Conservation (phyloP, 2,113 vertebrate genomes). For the Epinephelus moara region DNA sequence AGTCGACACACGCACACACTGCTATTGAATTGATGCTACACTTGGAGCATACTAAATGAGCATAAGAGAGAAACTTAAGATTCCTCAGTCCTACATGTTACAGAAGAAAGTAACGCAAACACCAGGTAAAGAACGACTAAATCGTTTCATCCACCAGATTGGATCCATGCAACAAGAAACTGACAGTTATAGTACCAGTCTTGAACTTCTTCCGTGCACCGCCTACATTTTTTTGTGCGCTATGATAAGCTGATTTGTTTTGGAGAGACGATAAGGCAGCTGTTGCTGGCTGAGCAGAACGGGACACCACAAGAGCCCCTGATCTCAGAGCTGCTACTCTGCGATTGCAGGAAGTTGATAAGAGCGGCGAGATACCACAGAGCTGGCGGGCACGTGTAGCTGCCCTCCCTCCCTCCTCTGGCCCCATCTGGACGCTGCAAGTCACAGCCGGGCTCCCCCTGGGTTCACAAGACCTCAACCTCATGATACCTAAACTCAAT, state of each 20-base stretch:
- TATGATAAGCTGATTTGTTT: constrained; percentile 55
- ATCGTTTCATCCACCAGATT: neutral
- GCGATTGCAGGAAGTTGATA: constrained; percentile 73
- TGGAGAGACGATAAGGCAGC: constrained; percentile 40
- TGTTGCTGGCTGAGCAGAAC: constrained; percentile 31
- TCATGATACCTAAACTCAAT: constrained; percentile 72
- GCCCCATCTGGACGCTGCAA: constrained; percentile 28
- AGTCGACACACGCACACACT: constrained; percentile 33
- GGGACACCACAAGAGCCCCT: constrained; percentile 28
- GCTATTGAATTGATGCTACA: constrained; percentile 57
- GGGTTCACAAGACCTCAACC: constrained; percentile 63
- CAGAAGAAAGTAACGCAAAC: constrained; percentile 18
- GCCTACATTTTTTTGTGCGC: neutral
- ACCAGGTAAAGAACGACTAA: constrained; percentile 12
- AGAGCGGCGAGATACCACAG: constrained; percentile 31
- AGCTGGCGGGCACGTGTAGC: constrained; percentile 46
- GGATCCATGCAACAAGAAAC: neutral
- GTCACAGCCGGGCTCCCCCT: constrained; percentile 22
- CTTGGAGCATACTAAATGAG: constrained; percentile 62
- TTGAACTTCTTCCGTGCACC: neutral
- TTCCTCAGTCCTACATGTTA: constrained; percentile 56
- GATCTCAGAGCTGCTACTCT: constrained; percentile 42
- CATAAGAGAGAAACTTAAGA: constrained; percentile 56
- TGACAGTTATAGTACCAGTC: neutral
- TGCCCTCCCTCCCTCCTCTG: constrained; percentile 10